phyloP scores from a whole-genome alignment of 2,888 invertebrate species.

The Cephus sareptanus region DNA sequence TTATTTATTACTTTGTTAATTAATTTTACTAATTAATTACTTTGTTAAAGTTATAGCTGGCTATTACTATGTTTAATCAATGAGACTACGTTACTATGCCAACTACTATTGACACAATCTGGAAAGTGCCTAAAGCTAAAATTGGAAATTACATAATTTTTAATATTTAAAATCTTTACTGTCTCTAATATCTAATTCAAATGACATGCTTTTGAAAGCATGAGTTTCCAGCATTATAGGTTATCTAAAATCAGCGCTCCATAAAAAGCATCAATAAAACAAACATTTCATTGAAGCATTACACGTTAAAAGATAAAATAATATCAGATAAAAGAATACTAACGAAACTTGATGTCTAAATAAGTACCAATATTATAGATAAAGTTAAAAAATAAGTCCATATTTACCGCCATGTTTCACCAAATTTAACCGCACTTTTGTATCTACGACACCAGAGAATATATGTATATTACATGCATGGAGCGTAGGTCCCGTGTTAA shows the following conservation, averaged over 20 bases:
- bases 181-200: neutral
- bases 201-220: neutral
- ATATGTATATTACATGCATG: too few relatives aligned
- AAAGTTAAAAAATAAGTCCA: neutral
- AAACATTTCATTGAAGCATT: neutral
- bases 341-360: neutral
- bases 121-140: neutral
- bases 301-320: neutral
- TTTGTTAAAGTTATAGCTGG: neutral
- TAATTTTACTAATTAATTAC: too few relatives aligned
- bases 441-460: neutral
- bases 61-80: slow-evolving; percentile 22
- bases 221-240: neutral
- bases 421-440: slow-evolving; percentile 19
- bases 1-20: too few relatives aligned
- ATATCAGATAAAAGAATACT: slow-evolving; percentile 6
- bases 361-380: neutral
- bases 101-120: slow-evolving; percentile 6
- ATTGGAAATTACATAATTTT: neutral
- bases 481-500: too few relatives aligned
- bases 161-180: neutral
- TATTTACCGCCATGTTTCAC: slow-evolving; percentile 30
- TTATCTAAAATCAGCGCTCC: neutral
- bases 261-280: neutral
- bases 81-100: slow-evolving; percentile 21